Conservation (phyloP, 2,888 invertebrate species). For the Dryomyza anilis region DNA sequence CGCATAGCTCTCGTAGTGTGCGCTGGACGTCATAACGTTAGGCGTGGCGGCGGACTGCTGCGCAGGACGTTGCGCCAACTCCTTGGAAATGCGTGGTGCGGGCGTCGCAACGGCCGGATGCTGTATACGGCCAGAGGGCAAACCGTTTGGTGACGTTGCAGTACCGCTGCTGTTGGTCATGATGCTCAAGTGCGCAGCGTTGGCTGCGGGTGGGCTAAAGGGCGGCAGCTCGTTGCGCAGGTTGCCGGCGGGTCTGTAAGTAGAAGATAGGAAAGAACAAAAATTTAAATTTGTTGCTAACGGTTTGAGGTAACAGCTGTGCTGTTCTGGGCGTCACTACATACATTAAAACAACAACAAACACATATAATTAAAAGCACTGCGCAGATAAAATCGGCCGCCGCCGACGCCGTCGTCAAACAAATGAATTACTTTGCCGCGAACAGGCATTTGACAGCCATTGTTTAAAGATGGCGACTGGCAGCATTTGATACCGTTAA, state of each 20-base stretch:
- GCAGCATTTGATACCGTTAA: too few relatives aligned
- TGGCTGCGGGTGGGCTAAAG: slow-evolving; percentile 46
- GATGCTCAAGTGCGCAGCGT: slow-evolving; percentile 26
- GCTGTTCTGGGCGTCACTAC: not conserved
- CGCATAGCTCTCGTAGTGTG: slow-evolving; percentile 1
- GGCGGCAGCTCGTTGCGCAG: slow-evolving; percentile 59
- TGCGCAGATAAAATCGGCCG: too few relatives aligned
- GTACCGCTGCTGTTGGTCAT: not conserved
- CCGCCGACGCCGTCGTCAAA: too few relatives aligned
- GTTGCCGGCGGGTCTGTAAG: slow-evolving; percentile 63
- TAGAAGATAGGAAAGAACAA: not conserved
- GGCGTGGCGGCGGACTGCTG: slow-evolving; percentile 20
- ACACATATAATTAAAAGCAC: too few relatives aligned
- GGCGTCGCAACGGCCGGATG: slow-evolving; percentile 58
- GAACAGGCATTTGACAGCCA: too few relatives aligned
- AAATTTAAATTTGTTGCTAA: not conserved
- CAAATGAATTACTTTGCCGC: too few relatives aligned
- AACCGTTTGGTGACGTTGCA: slow-evolving; percentile 11
- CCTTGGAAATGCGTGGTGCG: slow-evolving; percentile 58
- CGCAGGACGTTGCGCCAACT: slow-evolving; percentile 55
- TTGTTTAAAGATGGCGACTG: too few relatives aligned
- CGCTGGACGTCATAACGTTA: not conserved
- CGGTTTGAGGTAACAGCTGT: not conserved
- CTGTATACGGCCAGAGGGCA: slow-evolving; percentile 49
- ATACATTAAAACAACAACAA: too few relatives aligned